phyloP scores from a whole-genome alignment of 2,797 vertebrate genomes.

The Acipenser oxyrinchus region DNA sequence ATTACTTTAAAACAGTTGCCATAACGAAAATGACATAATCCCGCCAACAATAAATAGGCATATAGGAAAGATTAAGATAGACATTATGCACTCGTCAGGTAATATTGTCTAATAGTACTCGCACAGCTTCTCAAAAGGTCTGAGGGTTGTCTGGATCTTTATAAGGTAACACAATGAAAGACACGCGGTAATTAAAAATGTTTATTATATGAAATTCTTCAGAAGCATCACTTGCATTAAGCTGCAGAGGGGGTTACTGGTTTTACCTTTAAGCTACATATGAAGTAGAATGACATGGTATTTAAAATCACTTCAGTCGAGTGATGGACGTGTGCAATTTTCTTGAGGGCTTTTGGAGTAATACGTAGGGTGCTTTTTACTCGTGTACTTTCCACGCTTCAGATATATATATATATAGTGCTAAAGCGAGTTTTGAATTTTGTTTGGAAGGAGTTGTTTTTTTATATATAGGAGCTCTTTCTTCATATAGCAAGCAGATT shows the following conservation, averaged over 20 bases:
- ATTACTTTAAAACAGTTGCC: conserved; percentile 61
- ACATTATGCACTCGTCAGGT: conserved; percentile 25
- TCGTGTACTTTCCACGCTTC: conserved; percentile 53
- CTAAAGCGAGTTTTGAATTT: conserved; percentile 49
- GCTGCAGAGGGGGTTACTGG: conserved; percentile 30
- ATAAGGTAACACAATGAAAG: conserved; percentile 24
- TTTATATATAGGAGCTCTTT: conserved; percentile 18
- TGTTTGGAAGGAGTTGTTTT: conserved; percentile 26
- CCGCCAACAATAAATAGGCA: conserved; percentile 22
- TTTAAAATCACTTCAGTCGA: conserved; percentile 45
- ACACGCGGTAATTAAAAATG: conserved; percentile 44
- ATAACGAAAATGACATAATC: conserved; percentile 48
- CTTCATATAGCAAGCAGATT: conserved; percentile 28
- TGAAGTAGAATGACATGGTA: conserved; percentile 45
- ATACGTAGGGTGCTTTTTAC: conserved; percentile 25
- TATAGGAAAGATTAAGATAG: conserved; percentile 17
- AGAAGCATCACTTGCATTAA: conserved; percentile 37
- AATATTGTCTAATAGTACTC: conserved; percentile 31
- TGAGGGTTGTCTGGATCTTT: conserved; percentile 26
- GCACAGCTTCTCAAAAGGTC: conserved; percentile 22
- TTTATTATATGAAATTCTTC: conserved; percentile 35
- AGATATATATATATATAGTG: conserved; percentile 50
- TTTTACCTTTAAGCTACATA: conserved; percentile 41
- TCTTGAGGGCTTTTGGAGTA: conserved; percentile 50
- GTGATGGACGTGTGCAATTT: conserved; percentile 56